phyloP scores from a whole-genome alignment of 2,888 invertebrate species.

The Erebia palarica region DNA sequence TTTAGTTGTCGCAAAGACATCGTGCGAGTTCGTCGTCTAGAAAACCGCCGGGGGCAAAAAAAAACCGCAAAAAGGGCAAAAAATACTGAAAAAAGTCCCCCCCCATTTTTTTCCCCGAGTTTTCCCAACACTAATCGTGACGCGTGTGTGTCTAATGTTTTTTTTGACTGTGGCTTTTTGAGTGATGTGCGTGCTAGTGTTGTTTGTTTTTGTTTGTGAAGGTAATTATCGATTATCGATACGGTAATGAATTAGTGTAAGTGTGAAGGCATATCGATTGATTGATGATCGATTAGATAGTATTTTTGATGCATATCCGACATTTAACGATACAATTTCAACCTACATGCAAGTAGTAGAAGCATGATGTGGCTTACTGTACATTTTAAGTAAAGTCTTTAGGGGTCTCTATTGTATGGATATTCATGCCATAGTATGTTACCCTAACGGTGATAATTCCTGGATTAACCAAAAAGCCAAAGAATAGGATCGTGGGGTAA shows the following conservation, averaged over 20 bases:
- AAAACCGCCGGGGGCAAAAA: constrained; percentile 46
- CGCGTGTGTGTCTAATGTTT: constrained; percentile 44
- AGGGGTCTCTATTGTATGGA: no score
- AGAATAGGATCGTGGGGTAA: no score
- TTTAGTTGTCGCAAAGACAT: constrained; percentile 76
- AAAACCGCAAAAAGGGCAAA: constrained; percentile 41
- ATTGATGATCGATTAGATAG: neutral
- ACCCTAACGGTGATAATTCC: no score
- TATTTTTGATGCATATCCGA: constrained; percentile 11
- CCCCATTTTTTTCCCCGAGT: neutral
- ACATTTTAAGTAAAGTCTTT: no score
- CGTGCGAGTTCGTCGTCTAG: constrained; percentile 61
- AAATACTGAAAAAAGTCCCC: constrained; percentile 4
- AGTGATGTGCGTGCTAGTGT: constrained; percentile 55
- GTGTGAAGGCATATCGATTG: constrained; percentile 24
- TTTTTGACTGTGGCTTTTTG: constrained; percentile 50
- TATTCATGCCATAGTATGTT: no score
- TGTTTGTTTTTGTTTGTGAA: constrained; percentile 52
- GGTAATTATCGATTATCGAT: constrained; percentile 50
- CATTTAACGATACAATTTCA: neutral
- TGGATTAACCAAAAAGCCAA: no score
- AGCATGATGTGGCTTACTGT: neutral
- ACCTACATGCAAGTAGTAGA: neutral
- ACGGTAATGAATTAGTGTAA: constrained; percentile 24
- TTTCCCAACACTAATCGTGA: constrained; percentile 40